phyloP scores from a whole-genome alignment of 2,888 invertebrate species.

The Byasa hedistus region DNA sequence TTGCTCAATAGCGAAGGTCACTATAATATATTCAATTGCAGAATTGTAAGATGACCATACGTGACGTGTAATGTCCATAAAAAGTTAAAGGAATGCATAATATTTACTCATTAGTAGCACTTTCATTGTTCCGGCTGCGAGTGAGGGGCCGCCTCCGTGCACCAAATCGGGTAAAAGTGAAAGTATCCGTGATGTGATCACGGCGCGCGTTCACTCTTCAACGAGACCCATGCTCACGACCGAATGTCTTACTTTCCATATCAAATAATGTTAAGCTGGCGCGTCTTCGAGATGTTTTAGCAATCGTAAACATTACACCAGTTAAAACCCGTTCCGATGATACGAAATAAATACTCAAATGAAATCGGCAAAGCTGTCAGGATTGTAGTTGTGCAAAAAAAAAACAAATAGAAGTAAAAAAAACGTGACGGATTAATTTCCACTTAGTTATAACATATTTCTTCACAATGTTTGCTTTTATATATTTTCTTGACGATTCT shows the following conservation, averaged over 20 bases:
- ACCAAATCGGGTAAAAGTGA: slow-evolving; percentile 75
- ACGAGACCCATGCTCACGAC: slow-evolving; percentile 30
- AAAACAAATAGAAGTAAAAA: slow-evolving; percentile 11
- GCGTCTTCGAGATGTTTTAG: slow-evolving; percentile 5
- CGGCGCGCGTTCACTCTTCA: slow-evolving; percentile 36
- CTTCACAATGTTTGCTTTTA: no score
- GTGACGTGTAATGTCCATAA: slow-evolving; percentile 13
- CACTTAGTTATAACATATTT: no score
- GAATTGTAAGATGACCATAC: no score
- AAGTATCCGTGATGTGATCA: slow-evolving; percentile 68
- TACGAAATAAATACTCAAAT: slow-evolving; percentile 10
- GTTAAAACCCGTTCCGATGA: slow-evolving; percentile 1
- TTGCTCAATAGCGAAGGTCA: not conserved
- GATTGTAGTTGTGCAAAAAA: slow-evolving; percentile 14
- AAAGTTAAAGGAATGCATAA: slow-evolving; percentile 29
- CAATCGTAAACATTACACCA: slow-evolving; percentile 6
- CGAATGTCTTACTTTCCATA: slow-evolving; percentile 8
- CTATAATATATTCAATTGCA: not conserved
- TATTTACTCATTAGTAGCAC: slow-evolving; percentile 51
- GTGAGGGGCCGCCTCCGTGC: slow-evolving; percentile 54
- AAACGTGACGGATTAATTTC: no score
- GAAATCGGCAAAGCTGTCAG: slow-evolving; percentile 19
- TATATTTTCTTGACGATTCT: not conserved
- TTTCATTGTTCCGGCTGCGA: slow-evolving; percentile 66
- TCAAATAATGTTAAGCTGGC: not conserved